Percentiles rank a stretch among this genome's conserved stretches.
phyloP scores from a whole-genome alignment of 1,140 invertebrate species.

The Lepidotrigona ventralis region DNA sequence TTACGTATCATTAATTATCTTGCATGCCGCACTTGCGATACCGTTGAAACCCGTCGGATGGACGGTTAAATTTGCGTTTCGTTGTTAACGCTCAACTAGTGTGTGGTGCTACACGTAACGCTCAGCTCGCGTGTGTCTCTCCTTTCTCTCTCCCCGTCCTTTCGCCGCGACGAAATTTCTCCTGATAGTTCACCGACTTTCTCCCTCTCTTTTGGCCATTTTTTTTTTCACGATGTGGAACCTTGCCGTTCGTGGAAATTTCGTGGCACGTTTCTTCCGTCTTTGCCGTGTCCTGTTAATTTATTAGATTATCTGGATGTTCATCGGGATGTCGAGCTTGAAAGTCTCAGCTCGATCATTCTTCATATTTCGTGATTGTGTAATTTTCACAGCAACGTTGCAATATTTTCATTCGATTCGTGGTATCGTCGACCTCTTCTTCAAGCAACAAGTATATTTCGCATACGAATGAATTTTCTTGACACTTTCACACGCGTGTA shows the following conservation, averaged over 20 bases:
- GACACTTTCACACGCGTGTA: too few species aligned
- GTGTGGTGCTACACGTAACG: background rate
- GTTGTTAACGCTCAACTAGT: constrained; percentile 1
- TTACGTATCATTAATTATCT: constrained; percentile 49
- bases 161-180: background rate
- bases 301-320: too few species aligned
- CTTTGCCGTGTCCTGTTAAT: too few species aligned
- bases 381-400: too few species aligned
- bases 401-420: too few species aligned
- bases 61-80: constrained; percentile 29
- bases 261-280: too few species aligned
- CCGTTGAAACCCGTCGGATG: constrained; percentile 18
- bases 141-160: too few species aligned
- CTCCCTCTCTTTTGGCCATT: background rate
- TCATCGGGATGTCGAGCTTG: too few species aligned
- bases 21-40: constrained; percentile 17
- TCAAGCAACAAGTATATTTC: background rate
- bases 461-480: too few species aligned
- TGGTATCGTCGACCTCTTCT: too few species aligned
- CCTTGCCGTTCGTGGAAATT: background rate
- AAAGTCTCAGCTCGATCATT: too few species aligned
- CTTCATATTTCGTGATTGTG: too few species aligned
- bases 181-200: background rate
- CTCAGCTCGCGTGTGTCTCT: background rate
- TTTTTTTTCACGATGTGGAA: background rate